A percentile compares a stretch with the other conserved stretches of the same genome.
Evolutionary conservation across 2,797 vertebrate genomes (phyloP).

Genomic region (Chaetophractus vellerosus): DNA sequence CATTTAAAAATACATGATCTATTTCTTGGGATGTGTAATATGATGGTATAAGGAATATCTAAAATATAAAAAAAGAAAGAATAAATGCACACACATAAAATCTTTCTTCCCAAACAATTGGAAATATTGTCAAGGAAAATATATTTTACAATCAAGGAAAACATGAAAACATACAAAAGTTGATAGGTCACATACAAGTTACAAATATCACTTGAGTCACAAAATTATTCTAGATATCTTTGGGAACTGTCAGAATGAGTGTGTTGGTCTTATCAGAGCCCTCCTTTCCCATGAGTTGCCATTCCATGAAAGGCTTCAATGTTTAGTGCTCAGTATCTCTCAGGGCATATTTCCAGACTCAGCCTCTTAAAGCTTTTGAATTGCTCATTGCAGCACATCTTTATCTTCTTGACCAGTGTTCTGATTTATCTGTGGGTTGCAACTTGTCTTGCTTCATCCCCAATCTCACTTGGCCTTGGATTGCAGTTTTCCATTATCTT

Average conservation of each 20-base stretch:
- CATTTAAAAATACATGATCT: background rate
- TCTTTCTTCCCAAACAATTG: background rate
- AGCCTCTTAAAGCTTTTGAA: background rate
- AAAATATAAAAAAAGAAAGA: background rate
- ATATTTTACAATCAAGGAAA: background rate
- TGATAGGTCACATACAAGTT: background rate
- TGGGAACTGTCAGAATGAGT: background rate
- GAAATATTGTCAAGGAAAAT: background rate
- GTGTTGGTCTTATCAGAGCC: background rate
- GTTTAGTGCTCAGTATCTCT: background rate
- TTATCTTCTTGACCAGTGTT: background rate
- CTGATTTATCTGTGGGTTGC: background rate
- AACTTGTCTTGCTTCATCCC: background rate
- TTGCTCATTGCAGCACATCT: background rate
- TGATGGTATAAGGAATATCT: background rate
- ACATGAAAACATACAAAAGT: background rate
- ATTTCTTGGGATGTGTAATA: background rate
- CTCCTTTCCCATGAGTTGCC: accelerated
- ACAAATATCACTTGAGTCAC: background rate
- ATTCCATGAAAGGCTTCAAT: background rate
- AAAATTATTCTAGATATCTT: background rate
- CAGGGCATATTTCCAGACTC: background rate
- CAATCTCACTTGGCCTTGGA: background rate
- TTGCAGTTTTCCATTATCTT: background rate
- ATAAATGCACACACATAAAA: background rate